A percentile compares a stretch with the other conserved stretches of the same genome.
These are phyloP conservation scores for Copidosoma aretas DNA, from an alignment of 2,888 invertebrate species.

Conservation along the genomic window DNA sequence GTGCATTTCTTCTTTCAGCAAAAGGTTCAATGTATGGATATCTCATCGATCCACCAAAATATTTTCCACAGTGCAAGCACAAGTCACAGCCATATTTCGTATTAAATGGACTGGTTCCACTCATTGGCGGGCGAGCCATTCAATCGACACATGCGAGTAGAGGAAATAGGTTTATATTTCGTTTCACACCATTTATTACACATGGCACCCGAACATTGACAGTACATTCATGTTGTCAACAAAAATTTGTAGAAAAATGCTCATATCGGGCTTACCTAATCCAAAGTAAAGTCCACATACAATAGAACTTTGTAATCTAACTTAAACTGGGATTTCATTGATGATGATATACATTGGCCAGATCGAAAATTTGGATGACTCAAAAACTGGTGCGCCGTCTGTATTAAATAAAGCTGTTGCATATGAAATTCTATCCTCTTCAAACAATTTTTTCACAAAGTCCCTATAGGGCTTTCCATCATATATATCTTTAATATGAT, in stretches of 20 bases:
- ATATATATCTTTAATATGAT: neutral
- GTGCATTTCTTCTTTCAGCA: neutral
- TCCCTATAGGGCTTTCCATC: neutral
- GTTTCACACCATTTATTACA: conserved; percentile 1
- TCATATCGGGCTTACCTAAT: conserved; percentile 9
- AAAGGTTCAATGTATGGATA: neutral
- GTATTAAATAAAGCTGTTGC: neutral
- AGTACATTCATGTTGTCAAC: neutral
- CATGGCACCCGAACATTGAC: neutral
- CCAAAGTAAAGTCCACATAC: conserved; percentile 2
- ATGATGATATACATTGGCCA: conserved; percentile 22
- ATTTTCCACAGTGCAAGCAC: conserved; percentile 7
- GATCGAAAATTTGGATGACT: conserved; percentile 7
- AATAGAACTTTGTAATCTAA: conserved; percentile 6
- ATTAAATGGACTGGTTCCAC: conserved; percentile 15
- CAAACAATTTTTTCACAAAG: neutral
- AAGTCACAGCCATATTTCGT: conserved; percentile 14
- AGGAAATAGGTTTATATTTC: conserved; percentile 6
- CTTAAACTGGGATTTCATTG: conserved; percentile 18
- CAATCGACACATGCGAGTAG: conserved; percentile 3
- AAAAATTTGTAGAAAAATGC: conserved; percentile 6
- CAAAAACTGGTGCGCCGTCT: neutral
- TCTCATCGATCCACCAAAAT: neutral
- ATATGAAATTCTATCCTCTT: neutral
- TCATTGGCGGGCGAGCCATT: conserved; percentile 10